Conservation (phyloP, 2,888 invertebrate genomes). For the Meganola albula region DNA sequence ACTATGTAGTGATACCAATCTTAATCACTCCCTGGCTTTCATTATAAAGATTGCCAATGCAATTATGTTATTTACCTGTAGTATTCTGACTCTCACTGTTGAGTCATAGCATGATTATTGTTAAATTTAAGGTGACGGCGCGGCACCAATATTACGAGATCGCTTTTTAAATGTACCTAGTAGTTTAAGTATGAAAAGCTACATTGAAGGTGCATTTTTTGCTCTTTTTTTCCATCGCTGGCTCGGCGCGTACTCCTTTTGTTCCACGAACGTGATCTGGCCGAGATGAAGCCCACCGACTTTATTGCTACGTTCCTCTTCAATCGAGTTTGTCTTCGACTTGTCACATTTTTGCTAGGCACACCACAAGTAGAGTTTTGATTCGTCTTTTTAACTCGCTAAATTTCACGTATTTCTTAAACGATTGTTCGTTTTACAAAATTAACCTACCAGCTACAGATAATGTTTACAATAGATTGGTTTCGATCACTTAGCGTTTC, state of each 20-base stretch:
- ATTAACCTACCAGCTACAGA: too few species aligned
- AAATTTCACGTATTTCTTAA: slow-evolving; percentile 42
- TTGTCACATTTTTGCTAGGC: slow-evolving; percentile 52
- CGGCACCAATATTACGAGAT: too few species aligned
- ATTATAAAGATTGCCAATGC: too few species aligned
- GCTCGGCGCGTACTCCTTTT: slow-evolving; percentile 62
- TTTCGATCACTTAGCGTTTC: too few species aligned
- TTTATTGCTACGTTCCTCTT: slow-evolving; percentile 59
- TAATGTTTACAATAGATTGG: too few species aligned
- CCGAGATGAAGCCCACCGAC: slow-evolving; percentile 65
- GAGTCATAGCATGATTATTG: too few species aligned
- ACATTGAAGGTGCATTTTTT: slow-evolving; percentile 62
- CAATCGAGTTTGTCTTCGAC: slow-evolving; percentile 60
- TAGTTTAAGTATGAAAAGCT: slow-evolving; percentile 68
- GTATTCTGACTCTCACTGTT: too few species aligned
- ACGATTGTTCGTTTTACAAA: too few species aligned
- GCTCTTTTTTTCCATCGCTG: slow-evolving; percentile 51
- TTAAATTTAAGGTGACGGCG: too few species aligned
- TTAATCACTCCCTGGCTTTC: too few species aligned
- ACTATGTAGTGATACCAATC: too few species aligned
- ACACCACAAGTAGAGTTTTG: slow-evolving; percentile 45
- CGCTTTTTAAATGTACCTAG: slow-evolving; percentile 46
- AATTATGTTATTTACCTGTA: too few species aligned
- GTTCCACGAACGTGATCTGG: slow-evolving; percentile 72
- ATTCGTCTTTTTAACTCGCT: slow-evolving; percentile 51